Evolutionary conservation across 2,113 vertebrate genomes (phyloP).

Genomic region (Dipodomys ordii): DNA sequence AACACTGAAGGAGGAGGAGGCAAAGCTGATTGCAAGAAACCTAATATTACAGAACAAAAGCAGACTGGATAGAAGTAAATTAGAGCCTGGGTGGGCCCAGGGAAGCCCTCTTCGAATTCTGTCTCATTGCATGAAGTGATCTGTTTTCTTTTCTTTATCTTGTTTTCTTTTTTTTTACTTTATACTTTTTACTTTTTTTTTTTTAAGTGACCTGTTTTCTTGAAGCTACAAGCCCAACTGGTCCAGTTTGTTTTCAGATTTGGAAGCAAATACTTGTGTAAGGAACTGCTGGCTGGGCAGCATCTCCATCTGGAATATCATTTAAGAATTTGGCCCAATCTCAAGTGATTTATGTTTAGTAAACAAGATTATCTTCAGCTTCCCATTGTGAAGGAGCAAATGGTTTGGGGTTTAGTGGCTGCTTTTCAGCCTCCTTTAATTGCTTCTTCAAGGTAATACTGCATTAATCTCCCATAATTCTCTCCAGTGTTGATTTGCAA

Average conservation of each 20-base stretch:
- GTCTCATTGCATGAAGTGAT: conserved; percentile 56
- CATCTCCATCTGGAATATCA: conserved; percentile 54
- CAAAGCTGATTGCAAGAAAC: conserved; percentile 52
- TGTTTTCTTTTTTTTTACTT: no score
- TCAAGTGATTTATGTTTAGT: conserved; percentile 67
- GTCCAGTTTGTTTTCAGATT: conserved; percentile 73
- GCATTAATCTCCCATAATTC: conserved; percentile 60
- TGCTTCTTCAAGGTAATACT: conserved; percentile 65
- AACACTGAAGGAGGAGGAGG: neutral
- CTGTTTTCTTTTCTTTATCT: conserved; percentile 68
- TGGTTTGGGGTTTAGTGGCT: conserved; percentile 63
- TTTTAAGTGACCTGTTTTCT: conserved; percentile 67
- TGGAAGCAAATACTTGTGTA: conserved; percentile 66
- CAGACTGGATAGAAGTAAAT: neutral
- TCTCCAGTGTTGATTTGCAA: neutral
- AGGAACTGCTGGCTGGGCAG: conserved; percentile 42
- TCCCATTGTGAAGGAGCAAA: conserved; percentile 58
- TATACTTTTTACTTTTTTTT: no score
- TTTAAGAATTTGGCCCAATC: conserved; percentile 48
- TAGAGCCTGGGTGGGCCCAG: conserved; percentile 17
- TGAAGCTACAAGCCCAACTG: conserved; percentile 82
- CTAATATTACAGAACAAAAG: neutral
- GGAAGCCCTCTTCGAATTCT: conserved; percentile 62
- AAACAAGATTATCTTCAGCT: conserved; percentile 74
- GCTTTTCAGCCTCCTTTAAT: conserved; percentile 72